These are phyloP conservation scores for Apantesis nais DNA, from an alignment of 2,888 invertebrate genomes.

Conservation along the genomic window DNA sequence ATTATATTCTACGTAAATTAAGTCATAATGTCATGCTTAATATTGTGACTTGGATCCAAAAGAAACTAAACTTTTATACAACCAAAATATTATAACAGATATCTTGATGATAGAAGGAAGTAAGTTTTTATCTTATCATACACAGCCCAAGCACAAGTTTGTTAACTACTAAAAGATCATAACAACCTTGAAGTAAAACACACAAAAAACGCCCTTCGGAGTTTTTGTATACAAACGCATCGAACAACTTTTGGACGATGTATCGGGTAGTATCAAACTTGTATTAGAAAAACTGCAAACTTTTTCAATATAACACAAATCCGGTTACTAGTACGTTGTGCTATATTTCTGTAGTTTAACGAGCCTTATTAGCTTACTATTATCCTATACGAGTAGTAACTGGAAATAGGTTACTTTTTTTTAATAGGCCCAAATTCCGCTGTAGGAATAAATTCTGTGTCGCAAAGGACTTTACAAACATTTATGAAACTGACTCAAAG, in stretches of 20 bases:
- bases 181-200: not conserved
- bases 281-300: not conserved
- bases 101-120: not conserved
- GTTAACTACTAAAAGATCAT: not conserved
- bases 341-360: not conserved
- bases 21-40: not conserved
- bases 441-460: no score
- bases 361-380: not conserved
- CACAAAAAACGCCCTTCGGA: not conserved
- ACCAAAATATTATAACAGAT: not conserved
- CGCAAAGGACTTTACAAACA: no score
- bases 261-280: not conserved
- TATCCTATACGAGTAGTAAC: slow-evolving; percentile 4
- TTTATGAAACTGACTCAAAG: no score
- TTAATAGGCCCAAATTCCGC: no score
- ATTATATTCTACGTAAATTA: no score
- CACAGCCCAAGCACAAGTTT: not conserved
- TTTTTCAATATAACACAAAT: not conserved
- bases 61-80: not conserved
- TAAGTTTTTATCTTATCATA: not conserved
- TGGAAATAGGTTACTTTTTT: no score
- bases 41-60: not conserved
- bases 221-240: not conserved
- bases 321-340: not conserved
- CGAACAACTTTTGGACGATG: not conserved